Evolutionary conservation across 2,888 invertebrate species (phyloP).

Genomic region (Drepana falcataria): DNA sequence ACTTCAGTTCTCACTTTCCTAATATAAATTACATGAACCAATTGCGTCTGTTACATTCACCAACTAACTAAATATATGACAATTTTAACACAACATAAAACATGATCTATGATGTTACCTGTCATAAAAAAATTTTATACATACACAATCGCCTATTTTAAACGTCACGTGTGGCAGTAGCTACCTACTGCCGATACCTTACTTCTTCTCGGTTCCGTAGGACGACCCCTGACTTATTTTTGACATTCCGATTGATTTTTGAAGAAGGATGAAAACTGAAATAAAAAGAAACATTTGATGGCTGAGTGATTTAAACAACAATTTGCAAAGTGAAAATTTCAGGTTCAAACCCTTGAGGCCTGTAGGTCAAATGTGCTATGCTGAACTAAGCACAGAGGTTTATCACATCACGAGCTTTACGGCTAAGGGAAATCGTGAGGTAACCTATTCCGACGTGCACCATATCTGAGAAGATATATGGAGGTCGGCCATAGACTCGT

Average conservation of each 20-base stretch:
- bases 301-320: too few species aligned
- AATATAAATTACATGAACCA: background rate
- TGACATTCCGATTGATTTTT: constrained; percentile 89
- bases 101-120: background rate
- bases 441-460: too few species aligned
- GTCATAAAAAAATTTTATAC: background rate
- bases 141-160: background rate
- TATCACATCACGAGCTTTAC: too few species aligned
- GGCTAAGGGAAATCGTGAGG: too few species aligned
- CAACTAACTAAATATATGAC: background rate
- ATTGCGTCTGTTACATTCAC: too few species aligned
- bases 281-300: constrained; percentile 32
- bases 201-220: constrained; percentile 83
- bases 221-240: constrained; percentile 91
- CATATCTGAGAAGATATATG: too few species aligned
- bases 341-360: too few species aligned
- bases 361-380: too few species aligned
- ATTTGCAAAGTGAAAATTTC: too few species aligned
- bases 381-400: too few species aligned
- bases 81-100: background rate
- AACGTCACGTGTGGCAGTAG: constrained; percentile 12
- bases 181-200: constrained; percentile 31
- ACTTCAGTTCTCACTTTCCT: background rate
- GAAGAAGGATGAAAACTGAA: constrained; percentile 87
- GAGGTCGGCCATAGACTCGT: too few species aligned